These are phyloP conservation scores for Morone saxatilis DNA, from an alignment of 2,113 vertebrate genomes.

Conservation along the genomic window DNA sequence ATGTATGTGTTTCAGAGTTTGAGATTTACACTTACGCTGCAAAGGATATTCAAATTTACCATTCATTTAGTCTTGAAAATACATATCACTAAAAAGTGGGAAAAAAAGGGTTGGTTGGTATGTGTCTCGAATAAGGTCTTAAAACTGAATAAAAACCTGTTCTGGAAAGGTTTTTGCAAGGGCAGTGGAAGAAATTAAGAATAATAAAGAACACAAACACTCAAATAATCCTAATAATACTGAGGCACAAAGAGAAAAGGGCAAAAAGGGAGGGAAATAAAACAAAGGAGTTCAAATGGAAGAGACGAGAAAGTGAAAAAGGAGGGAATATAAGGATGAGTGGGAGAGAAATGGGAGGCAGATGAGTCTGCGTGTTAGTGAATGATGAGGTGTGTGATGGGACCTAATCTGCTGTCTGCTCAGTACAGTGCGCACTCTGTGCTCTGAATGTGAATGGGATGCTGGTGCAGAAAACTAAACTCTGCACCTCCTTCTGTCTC, in stretches of 20 bases:
- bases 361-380: constrained; percentile 61
- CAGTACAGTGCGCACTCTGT: constrained; percentile 69
- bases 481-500: constrained; percentile 33
- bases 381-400: constrained; percentile 78
- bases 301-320: constrained; percentile 22
- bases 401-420: constrained; percentile 78
- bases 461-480: constrained; percentile 60
- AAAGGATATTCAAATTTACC: neutral
- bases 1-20: neutral
- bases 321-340: neutral
- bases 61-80: neutral
- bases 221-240: neutral
- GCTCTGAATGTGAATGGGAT: constrained; percentile 72
- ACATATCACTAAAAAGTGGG: neutral
- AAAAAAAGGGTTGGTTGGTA: no score
- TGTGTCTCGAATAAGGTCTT: neutral
- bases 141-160: no score
- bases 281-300: neutral
- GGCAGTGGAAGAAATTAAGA: neutral
- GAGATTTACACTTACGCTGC: neutral
- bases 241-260: neutral
- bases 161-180: neutral
- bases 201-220: neutral
- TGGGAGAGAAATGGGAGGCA: constrained; percentile 30
- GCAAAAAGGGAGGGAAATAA: neutral